These are phyloP conservation scores for Idaea aversata DNA, from an alignment of 2,888 invertebrate species.

Conservation along the genomic window DNA sequence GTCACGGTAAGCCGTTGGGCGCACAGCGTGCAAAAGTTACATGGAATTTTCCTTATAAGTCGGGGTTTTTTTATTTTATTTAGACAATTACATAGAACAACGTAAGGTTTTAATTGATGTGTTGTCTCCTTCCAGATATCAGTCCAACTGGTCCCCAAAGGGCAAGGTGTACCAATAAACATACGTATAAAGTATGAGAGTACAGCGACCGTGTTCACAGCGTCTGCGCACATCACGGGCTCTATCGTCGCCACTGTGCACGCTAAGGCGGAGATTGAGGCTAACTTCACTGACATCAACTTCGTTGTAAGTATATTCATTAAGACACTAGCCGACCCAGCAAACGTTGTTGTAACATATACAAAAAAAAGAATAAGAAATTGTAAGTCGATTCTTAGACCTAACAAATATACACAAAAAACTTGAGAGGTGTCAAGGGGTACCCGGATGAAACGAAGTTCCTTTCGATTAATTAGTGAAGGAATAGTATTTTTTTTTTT, in stretches of 20 bases:
- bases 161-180: constrained; percentile 52
- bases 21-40: too few relatives aligned
- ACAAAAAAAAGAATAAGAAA: too few relatives aligned
- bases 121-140: constrained; percentile 46
- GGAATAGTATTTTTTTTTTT: too few relatives aligned
- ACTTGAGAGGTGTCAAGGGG: too few relatives aligned
- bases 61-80: not conserved
- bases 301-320: constrained; percentile 51
- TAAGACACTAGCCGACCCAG: too few relatives aligned
- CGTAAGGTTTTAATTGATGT: not conserved
- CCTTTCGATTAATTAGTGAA: too few relatives aligned
- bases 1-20: too few relatives aligned
- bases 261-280: constrained; percentile 50
- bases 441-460: too few relatives aligned
- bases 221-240: constrained; percentile 58
- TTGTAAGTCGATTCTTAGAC: too few relatives aligned
- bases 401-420: too few relatives aligned
- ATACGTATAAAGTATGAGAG: constrained; percentile 53
- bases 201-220: constrained; percentile 36
- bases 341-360: too few relatives aligned
- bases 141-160: constrained; percentile 57
- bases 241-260: constrained; percentile 52
- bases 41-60: too few relatives aligned
- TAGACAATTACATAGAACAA: not conserved
- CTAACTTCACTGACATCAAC: constrained; percentile 61